These are phyloP conservation scores for Nerophis lumbriciformis DNA, from an alignment of 2,113 vertebrate species.

Conservation along the genomic window DNA sequence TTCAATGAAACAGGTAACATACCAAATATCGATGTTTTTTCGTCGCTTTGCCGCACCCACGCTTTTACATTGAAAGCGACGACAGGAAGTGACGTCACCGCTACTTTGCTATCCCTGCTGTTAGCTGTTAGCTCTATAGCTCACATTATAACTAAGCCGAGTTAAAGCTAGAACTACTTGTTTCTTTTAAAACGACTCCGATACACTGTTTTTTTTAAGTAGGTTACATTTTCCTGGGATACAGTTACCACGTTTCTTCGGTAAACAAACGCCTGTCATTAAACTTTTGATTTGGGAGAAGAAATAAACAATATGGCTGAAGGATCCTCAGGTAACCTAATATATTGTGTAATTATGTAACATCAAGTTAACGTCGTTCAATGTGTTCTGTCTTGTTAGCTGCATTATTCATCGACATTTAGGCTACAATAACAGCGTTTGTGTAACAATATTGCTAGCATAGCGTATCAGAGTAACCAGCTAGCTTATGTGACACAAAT, in stretches of 20 bases:
- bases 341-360: constrained; percentile 1
- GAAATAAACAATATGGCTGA: constrained; percentile 50
- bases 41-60: background rate
- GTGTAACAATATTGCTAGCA: too few relatives aligned
- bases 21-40: background rate
- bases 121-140: constrained; percentile 33
- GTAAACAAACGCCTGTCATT: background rate
- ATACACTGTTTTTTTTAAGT: too few relatives aligned
- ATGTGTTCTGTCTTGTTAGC: background rate
- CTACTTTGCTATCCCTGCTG: background rate
- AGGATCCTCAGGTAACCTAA: constrained; percentile 52
- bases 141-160: background rate
- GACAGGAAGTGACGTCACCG: constrained; percentile 18
- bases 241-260: constrained; percentile 13
- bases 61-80: constrained; percentile 31
- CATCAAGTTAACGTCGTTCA: background rate
- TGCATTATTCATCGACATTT: background rate
- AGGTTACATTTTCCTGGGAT: too few relatives aligned
- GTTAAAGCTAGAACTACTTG: too few relatives aligned
- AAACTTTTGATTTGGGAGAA: constrained; percentile 13
- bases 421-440: background rate
- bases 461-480: background rate
- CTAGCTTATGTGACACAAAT: background rate
- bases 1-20: too few relatives aligned
- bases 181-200: too few relatives aligned